Evolutionary conservation across 2,888 invertebrate species (phyloP), one percentile per base, ranked within the genome.

Genomic region (Argyresthia albistria): DNA sequence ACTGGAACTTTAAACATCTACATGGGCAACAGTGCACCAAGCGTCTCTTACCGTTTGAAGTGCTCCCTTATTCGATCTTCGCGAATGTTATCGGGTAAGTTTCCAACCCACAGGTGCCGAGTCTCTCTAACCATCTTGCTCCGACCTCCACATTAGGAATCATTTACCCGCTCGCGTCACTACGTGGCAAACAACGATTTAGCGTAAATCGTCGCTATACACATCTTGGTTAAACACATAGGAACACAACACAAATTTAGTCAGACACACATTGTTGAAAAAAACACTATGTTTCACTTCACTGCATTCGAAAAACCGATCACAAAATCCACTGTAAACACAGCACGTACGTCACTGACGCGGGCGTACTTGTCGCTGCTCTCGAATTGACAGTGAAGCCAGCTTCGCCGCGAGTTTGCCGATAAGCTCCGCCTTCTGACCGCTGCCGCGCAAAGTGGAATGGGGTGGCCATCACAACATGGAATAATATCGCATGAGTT

Each of bases 81-180:
- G 86, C 96, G 95, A 92, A 97, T 95, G 92, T 96, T 97, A 92
- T 97, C 97, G 94, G 98, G 97, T 93, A 98, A 95, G 93, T 97
- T 98, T 94, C 97, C 98, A 93, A 98, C 97, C 97, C 97, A 97
- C 92, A 98, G 95, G 93, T 98, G 97, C 93, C 98, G 96, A 93
- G 97, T 97, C 97, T 98, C 97, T 95, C 98, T 97, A 94, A 98
- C 98, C 98, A 98, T 98, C 94, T 95, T 97, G 95, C 94, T 93
- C 93, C 93, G 90, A 92, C 93, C 93, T 93, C 95, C 94, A 94
- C 95, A 95, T 95, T 92, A 92, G 93, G 93, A 91, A 91, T 91
- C 89, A 89, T 90, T 75, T 89, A 89, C 90, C 90, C 89, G 88
- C 88, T 88, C 87, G 88, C 88, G 84, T 86, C 87, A 86, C 87